Evolutionary conservation across 2,797 vertebrate species (phyloP), one percentile per base, ranked within the genome.

Genomic region (Carduelis carduelis): DNA sequence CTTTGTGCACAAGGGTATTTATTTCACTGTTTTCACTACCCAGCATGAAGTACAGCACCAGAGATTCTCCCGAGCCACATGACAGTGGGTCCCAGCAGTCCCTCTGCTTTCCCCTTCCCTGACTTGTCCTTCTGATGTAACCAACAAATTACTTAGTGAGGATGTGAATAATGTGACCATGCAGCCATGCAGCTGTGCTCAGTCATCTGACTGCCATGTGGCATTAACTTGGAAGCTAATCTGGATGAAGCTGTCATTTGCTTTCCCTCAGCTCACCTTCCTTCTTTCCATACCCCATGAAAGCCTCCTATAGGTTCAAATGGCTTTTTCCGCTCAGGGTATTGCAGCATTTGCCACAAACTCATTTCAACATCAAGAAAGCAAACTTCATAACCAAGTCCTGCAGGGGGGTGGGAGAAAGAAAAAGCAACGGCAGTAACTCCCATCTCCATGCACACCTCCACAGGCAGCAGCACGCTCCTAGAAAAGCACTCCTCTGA

Each of bases 171-270:
- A 68, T 3, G 46, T 28, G 46, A 83, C 69, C 56, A 27, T 0
- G 4, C n/a, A 90, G 71, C 53, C 68, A 17, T 39, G 66, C 46
- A 90, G 77, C 55, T 72, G 52, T 26, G 78, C 39, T 60, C 87
- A 55, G 76, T 68, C 91, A 91, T 57, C 72, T 91, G 89, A 95
- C 72, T 75, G 80, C 57, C 72, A 41, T 23, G 37, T 12, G 65
- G 76, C 34, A 35, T 49, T 47, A 68, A 50, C 61, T 81, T 12
- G 4, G 30, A 93, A 85, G 27, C 30, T 39, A 32, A 87, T 53
- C 50, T 68, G 57, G 56, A 83, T 30, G 41, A 90, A 93, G 28
- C n/a, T 55, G 43, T 79, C 20, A 44, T 63, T 93, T 77, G 53
- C 91, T 63, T 86, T 69, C 34, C 49, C 43, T 81, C 57, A 78